phyloP scores from a whole-genome alignment of 2,113 vertebrate species.

The Pangasianodon gigas region DNA sequence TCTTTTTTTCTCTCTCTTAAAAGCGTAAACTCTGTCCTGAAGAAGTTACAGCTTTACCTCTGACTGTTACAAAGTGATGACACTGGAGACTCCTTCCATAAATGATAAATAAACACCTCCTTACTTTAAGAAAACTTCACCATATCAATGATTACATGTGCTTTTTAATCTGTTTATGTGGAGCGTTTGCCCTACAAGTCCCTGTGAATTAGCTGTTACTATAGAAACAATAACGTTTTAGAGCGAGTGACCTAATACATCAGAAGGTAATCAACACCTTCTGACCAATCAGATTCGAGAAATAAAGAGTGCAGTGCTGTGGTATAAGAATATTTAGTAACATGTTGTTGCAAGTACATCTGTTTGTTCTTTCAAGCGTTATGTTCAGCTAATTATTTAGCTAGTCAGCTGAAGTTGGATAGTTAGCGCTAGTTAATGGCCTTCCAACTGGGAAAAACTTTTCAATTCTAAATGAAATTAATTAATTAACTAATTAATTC shows the following conservation, averaged over 20 bases:
- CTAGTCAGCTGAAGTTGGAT: not conserved
- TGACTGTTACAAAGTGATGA: too few species aligned
- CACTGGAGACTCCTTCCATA: too few species aligned
- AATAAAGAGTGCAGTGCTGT: not conserved
- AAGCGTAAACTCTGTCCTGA: too few species aligned
- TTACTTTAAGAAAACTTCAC: too few species aligned
- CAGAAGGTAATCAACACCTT: not conserved
- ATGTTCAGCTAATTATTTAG: not conserved
- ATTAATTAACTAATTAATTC: too few species aligned
- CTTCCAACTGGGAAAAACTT: not conserved
- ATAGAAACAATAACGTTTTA: not conserved
- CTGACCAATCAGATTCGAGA: not conserved
- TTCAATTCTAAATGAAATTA: too few species aligned
- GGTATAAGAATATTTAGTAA: not conserved
- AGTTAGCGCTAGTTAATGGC: not conserved
- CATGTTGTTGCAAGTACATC: not conserved
- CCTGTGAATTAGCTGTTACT: not conserved
- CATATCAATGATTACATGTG: too few species aligned
- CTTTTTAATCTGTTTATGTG: too few species aligned
- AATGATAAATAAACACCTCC: too few species aligned
- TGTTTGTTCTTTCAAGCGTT: not conserved
- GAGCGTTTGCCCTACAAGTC: too few species aligned
- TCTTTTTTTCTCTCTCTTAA: not conserved
- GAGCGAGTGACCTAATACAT: not conserved
- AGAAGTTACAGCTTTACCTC: too few species aligned